Evolutionary conservation across 1,140 invertebrate genomes (phyloP), one percentile per base, ranked within the genome.

Genomic region (Neodiprion pinetum): DNA sequence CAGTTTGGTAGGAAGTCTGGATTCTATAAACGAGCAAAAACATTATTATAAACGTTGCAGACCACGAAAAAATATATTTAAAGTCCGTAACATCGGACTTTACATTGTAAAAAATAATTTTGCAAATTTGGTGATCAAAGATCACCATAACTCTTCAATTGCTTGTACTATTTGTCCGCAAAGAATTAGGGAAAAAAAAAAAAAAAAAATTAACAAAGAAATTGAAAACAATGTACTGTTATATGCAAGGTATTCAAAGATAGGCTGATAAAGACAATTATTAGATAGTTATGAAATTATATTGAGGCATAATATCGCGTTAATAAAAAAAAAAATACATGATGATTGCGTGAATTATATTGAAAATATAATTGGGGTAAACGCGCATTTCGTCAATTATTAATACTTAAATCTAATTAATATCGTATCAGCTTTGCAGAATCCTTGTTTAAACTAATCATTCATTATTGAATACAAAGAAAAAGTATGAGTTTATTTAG

Each of bases 261-360:
- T 61, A 12, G 53, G 53, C 53, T 61, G 53, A 61, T 61, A 61
- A 61, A 7, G 53, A 61, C 11, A 61, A 61, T 14, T 14, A 17
- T 61, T 61, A 61, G 53, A 61, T 61, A 61, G n/a, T 61, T 61
- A 12, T 61, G 53, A 61, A 61, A 61, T 40, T 61, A 61, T 61
- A 61, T 61, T 17, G n/a, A 61, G 53, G 53, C 11, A 61, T 61
- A 61, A 61, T 61, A 61, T 17, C 8, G 28, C 28, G 28, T 61
- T 61, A 17, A 14, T 61, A 61, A 61, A 61, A 4, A 61, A 61
- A 4, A 17, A 17, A 61, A 61, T 61, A 40, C 28, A 14, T 8
- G 53, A 61, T 61, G 53, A 61, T 61, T 61, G 53, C 53, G 53
- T 61, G 53, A 61, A 61, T 61, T 61, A n/a, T 61, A 61, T 61